phyloP scores from a whole-genome alignment of 2,113 vertebrate species.

The Thymallus thymallus region DNA sequence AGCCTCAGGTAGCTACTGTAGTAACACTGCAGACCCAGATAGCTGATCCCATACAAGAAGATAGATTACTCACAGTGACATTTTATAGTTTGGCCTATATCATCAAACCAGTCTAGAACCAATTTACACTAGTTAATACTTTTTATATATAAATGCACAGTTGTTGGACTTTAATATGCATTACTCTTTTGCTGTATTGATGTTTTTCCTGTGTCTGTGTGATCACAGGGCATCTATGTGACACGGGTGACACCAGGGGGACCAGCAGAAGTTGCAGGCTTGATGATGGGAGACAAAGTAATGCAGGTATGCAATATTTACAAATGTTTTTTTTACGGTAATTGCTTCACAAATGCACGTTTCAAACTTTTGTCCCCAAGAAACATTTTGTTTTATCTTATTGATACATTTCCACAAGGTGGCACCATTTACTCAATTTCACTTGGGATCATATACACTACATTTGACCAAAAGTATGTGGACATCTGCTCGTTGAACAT shows the following conservation, averaged over 20 bases:
- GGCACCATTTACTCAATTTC: conserved; percentile 38
- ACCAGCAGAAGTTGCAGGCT: conserved; percentile 87
- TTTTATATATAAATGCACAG: too few relatives aligned
- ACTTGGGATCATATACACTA: neutral
- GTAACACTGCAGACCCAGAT: too few relatives aligned
- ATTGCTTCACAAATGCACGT: neutral
- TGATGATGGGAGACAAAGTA: conserved; percentile 93
- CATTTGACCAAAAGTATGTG: too few relatives aligned
- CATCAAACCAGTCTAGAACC: neutral
- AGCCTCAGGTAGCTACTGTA: conserved; percentile 8
- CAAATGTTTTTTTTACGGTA: neutral
- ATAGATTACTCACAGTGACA: neutral
- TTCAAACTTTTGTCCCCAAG: too few relatives aligned
- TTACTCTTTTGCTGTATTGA: neutral
- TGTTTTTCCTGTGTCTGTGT: neutral
- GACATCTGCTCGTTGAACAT: too few relatives aligned
- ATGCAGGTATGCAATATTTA: conserved; percentile 84
- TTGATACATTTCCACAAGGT: conserved; percentile 55
- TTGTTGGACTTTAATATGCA: neutral
- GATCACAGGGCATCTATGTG: conserved; percentile 91
- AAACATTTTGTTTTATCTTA: neutral
- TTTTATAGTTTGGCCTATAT: neutral
- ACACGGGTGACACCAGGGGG: conserved; percentile 88
- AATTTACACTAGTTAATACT: too few relatives aligned
- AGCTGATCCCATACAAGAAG: conserved; percentile 17